Evolutionary conservation across 2,888 invertebrate species (phyloP), one percentile per base, ranked within the genome.

Genomic region (Onchidella celtica): DNA sequence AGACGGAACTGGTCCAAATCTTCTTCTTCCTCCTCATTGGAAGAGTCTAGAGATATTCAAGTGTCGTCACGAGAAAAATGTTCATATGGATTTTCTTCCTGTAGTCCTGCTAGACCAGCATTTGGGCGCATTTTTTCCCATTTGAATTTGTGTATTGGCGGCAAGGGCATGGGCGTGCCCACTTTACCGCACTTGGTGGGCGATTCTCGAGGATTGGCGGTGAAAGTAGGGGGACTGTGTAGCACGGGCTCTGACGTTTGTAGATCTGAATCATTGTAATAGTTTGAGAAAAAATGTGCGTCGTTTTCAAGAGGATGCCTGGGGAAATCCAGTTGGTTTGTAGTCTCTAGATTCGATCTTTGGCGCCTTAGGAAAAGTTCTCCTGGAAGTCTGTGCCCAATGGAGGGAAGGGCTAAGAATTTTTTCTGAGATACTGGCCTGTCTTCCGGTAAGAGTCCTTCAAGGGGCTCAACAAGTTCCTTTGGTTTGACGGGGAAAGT

Each of bases 271-370:
- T 69, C 70, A 2, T 79, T 34, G 21, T 69, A 59, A 75, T 81
- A 85, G 61, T 88, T 88, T 14, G 89, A 85, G 66, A 89, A 89
- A 76, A 89, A 89, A 24, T 89, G 87, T 0, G 87, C 88, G 29
- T 88, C 87, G 27, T 84, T 78, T 61, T 89, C 89, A 55, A 88
- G 86, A 80, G 76, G 85, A 72, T 88, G 87, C 59, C 89, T 79
- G 27, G 85, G 83, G 83, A 87, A 89, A 61, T 89, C 89, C 78
- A 89, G 74, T 78, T 89, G 89, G 77, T 89, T 89, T 73, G 65
- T 65, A 2, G 79, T 80, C 55, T 80, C 79, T 27, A 74, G 11
- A 66, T 63, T 66, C 29, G 79, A 72, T n/a, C 72, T 63, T 66
- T 80, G 79, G 4, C 79, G 73, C 17, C 79, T 47, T 32, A 80